Percentiles rank a stretch among this genome's conserved stretches.
Evolutionary conservation across 2,113 vertebrate genomes (phyloP).

Genomic region (Misgurnus anguillicaudatus): DNA sequence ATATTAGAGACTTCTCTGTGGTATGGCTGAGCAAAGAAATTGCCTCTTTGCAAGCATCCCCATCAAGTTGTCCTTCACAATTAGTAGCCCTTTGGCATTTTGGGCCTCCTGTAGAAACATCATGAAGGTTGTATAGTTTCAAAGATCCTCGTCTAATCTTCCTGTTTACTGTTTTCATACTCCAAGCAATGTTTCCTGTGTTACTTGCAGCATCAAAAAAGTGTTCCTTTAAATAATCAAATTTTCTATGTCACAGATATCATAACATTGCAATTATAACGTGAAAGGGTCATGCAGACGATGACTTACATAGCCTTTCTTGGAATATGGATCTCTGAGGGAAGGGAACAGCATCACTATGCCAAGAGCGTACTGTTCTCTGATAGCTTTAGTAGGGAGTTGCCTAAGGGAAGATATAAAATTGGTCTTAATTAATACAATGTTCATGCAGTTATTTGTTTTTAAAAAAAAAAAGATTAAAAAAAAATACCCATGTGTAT

Average conservation of each 20-base stretch:
- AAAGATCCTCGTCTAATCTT: constrained; percentile 25
- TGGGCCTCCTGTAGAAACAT: constrained; percentile 45
- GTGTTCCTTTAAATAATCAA: constrained; percentile 37
- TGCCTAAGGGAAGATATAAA: too few species aligned
- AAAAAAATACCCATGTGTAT: too few species aligned
- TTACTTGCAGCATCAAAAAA: constrained; percentile 52
- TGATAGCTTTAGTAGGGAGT: too few species aligned
- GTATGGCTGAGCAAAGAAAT: constrained; percentile 46
- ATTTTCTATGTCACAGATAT: not conserved
- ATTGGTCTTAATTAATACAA: too few species aligned
- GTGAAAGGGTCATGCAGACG: constrained; percentile 20
- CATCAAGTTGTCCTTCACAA: constrained; percentile 52
- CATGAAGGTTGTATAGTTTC: not conserved
- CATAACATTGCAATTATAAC: constrained; percentile 22
- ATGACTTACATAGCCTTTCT: too few species aligned
- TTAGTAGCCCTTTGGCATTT: constrained; percentile 40
- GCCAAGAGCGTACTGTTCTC: too few species aligned
- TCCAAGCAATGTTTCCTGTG: constrained; percentile 48
- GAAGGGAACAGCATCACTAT: too few species aligned
- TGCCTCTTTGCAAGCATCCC: constrained; percentile 53
- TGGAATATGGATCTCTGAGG: too few species aligned
- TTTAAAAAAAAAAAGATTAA: too few species aligned
- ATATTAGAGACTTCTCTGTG: constrained; percentile 39
- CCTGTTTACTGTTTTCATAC: constrained; percentile 47
- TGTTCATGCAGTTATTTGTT: too few species aligned